Conservation (phyloP, 2,797 vertebrate genomes). For the Onychomys torridus region DNA sequence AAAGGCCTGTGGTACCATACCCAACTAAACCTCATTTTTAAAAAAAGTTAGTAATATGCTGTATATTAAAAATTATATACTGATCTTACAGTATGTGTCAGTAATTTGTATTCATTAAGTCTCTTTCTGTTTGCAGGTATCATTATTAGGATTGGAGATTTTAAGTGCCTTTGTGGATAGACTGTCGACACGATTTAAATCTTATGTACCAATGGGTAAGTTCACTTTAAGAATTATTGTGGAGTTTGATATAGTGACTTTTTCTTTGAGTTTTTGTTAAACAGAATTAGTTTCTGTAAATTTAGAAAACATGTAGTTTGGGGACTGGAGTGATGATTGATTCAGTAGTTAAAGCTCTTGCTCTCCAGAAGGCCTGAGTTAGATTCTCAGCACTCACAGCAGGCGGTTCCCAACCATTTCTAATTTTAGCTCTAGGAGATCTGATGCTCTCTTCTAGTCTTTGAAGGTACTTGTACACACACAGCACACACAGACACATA, state of each 20-base stretch:
- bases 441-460: not conserved
- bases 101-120: slow-evolving; percentile 59
- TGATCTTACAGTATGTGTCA: not conserved
- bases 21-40: not conserved
- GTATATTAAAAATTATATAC: slow-evolving; percentile 35
- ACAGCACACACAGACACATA: not conserved
- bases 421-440: not conserved
- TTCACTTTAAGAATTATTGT: slow-evolving; percentile 64
- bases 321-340: not conserved
- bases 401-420: not conserved
- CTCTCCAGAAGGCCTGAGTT: not conserved
- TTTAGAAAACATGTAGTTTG: slow-evolving; percentile 32
- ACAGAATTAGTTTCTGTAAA: slow-evolving; percentile 51
- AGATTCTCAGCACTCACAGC: not conserved
- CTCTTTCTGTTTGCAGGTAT: slow-evolving; percentile 90
- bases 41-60: slow-evolving; percentile 23
- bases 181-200: slow-evolving; percentile 94
- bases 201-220: slow-evolving; percentile 94
- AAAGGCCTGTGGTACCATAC: not conserved
- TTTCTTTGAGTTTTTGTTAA: slow-evolving; percentile 44
- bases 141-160: slow-evolving; percentile 95
- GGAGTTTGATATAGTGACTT: not conserved
- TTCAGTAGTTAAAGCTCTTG: not conserved
- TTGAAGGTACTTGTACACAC: not conserved
- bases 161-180: slow-evolving; percentile 94